Base-by-base conservation (phyloP, 2,113 vertebrate species). In the Scomber colias region DNA sequence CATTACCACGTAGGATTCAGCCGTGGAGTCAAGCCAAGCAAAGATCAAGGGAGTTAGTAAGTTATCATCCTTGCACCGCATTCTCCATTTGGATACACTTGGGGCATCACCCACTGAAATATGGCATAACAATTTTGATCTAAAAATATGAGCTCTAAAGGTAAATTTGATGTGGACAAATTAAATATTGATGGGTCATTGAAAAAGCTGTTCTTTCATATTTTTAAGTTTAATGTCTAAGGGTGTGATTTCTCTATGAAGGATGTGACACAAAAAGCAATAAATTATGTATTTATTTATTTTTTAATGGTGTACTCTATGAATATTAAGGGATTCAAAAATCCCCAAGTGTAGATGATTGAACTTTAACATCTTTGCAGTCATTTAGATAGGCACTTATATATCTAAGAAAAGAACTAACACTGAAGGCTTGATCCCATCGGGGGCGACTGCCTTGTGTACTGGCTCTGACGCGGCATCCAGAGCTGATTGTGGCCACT, bases 141-240 rank as follows among this genome's bases (percentile, higher is more conserved):
- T 83, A 90, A 92, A 93, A 92, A 89, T 83, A 90, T 80, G 60
- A 85, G 82, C 86, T 75, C 31, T 70, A 69, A 85, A 82, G 64
- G 73, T 81, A 89, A 84, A 87, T 88, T 85, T 88, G 54, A 86
- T 84, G 80, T 88, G 86, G 87, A 89, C 81, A 84, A 77, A 89
- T 93, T 77, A 92, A 94, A 91, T 86, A 94, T 94, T 87, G 87
- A 94, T 89, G 81, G 79, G 70, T 89, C 77, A 80, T 60, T 81
- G 80, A 85, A 84, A 86, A 67, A 30, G 27, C 61, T 44, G 21
- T 60, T 77, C 67, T 83, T 77, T 90, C 72, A n/a, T 77, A 81
- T 87, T 86, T 89, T 67, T 53, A 68, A 73, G 71, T 90, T 85
- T 71, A 75, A 82, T 50, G 60, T 86, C 79, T 71, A 21, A 71